Evolutionary conservation across 2,113 vertebrate genomes (phyloP), one percentile per base, ranked within the genome.

Genomic region (Ophthalmotilapia sp.): DNA sequence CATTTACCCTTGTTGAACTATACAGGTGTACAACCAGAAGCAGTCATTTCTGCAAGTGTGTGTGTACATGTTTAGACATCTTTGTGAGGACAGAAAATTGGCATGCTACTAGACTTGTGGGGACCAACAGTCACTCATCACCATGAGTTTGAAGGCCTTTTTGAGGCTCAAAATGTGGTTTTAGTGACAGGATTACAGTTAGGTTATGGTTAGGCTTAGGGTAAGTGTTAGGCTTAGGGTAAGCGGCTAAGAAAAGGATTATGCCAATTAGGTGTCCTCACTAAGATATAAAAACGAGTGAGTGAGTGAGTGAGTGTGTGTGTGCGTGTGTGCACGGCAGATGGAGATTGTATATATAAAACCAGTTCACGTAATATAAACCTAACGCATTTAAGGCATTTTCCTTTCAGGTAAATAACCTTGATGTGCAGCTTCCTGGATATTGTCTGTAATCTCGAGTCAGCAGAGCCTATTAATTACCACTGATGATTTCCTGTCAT

Each of bases 401-500:
- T 85, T 83, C 21, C 75, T 88, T 29, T 45, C 36, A 90, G 82
- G 84, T 90, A 90, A 81, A 86, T 81, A 88, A 86, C 91, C 90
- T 91, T 90, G 86, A 91, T 79, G 81, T 45, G 81, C 62, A 47
- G 53, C 79, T 83, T 90, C 19, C 70, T 89, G 70, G 84, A 91
- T 87, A 53, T 83, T 81, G 45, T 81, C 84, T 84, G 65, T 82
- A 87, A 73, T 83, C 47, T 55, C 5, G 1, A 75, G 47, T 60
- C 36, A 92, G 65, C 36, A 23, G 4, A 51, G 6, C 23, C 47
- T 31, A 84, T 85, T 84, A 87, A 89, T 91, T 86, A 92, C 65
- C 36, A 7, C 58, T 21, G n/a, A 70, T 86, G 54, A 29, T 65
- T 65, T 5, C 9, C 60, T 14, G 70, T 81, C 85, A 58, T 84